phyloP scores from a whole-genome alignment of 1,140 invertebrate species.

The Drosophila lini region DNA sequence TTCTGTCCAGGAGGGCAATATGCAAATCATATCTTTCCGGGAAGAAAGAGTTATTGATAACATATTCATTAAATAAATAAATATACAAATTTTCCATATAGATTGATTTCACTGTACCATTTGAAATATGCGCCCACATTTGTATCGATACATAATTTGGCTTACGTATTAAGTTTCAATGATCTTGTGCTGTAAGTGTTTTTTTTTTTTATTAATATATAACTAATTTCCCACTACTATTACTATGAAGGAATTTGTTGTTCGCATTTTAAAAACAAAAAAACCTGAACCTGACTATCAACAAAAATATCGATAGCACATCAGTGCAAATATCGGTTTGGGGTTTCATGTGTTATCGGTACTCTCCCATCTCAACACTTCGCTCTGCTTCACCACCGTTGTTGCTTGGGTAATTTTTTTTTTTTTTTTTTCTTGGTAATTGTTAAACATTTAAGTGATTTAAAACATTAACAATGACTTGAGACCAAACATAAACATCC shows the following conservation, averaged over 20 bases:
- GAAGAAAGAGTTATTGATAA: background rate
- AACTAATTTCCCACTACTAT: no score
- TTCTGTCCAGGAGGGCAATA: background rate
- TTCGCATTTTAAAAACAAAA: no score
- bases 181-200: no score
- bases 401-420: slow-evolving; percentile 68
- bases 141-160: background rate
- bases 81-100: background rate
- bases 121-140: background rate
- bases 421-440: slow-evolving; percentile 30
- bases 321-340: background rate
- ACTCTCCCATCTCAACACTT: background rate
- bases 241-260: background rate
- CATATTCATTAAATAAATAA: background rate
- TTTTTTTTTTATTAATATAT: no score
- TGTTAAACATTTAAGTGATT: slow-evolving; percentile 20
- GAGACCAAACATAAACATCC: slow-evolving; percentile 32
- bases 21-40: background rate
- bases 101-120: background rate
- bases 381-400: slow-evolving; percentile 1
- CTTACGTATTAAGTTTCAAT: no score
- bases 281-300: no score
- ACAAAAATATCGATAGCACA: background rate
- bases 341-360: background rate
- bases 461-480: slow-evolving; percentile 57